Percentiles rank a stretch among this genome's conserved stretches.
Conservation (phyloP, 92 coral and sea anemone genomes). For the Bergia sp. region DNA sequence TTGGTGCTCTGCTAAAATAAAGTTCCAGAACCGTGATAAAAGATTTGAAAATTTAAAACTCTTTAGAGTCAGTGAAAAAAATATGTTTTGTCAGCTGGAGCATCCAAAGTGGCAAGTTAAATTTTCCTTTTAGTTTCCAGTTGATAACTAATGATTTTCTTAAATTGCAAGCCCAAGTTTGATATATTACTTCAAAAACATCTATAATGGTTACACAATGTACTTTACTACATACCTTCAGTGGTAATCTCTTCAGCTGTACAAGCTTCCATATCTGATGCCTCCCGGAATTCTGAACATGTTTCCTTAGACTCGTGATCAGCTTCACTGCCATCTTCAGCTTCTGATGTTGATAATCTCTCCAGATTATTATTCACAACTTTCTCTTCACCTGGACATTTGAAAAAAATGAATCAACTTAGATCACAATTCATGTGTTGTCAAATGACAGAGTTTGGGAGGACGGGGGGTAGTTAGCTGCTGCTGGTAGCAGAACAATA, state of each 20-base stretch:
- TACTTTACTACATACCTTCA: not conserved
- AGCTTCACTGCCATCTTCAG: not conserved
- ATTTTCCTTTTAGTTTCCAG: not conserved
- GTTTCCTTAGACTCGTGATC: not conserved
- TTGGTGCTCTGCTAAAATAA: no score
- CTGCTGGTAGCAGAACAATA: no score
- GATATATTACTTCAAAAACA: not conserved
- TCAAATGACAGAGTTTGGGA: no score
- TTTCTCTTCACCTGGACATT: not conserved
- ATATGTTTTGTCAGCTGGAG: no score
- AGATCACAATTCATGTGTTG: not conserved
- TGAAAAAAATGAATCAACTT: not conserved
- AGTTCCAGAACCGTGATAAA: no score
- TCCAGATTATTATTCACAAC: slow-evolving; percentile 18
- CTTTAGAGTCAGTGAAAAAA: no score
- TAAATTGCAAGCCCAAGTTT: no score
- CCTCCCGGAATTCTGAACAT: not conserved
- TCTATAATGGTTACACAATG: not conserved
- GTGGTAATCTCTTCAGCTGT: not conserved
- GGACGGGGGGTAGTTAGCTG: no score
- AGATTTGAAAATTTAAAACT: no score
- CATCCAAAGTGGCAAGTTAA: no score
- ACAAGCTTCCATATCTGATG: not conserved
- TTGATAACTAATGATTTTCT: not conserved
- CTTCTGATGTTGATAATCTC: not conserved